Base-by-base conservation (phyloP, 2,113 vertebrate genomes). In the Peromyscus polionotus region DNA sequence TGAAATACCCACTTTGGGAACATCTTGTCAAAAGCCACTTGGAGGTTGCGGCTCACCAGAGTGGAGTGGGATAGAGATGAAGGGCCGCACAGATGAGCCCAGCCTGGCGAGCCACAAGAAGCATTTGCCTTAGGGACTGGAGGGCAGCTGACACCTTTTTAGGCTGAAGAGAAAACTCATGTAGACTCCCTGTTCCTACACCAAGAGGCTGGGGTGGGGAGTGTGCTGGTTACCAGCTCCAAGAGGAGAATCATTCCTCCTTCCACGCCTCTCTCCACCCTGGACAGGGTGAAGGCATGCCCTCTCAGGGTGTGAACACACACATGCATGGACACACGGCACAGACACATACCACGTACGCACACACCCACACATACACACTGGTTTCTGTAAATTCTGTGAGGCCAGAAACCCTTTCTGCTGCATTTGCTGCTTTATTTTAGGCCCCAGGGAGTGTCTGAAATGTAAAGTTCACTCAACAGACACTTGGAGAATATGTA, bases 11-110 rank as follows among this genome's bases (percentile, higher is more conserved):
- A 54, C 63, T 97, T 75, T 12, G 42, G 6, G 70, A 75, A 20
- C n/a, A 36, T 86, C 85, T 91, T 83, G 80, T 93, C 91, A 76
- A 79, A 90, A 94, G 88, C 33, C 80, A 57, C 67, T 59, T 36
- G 33, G 39, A 81, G 75, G n/a, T 42, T 79, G 61, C 19, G 80
- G 70, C 39, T 75, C 73, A 77, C 39, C 42, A 2, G 13, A 45
- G 20, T 65, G 73, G 31, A 24, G 4, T 14, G 17, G 48, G 26
- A 4, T 22, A 7, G 28, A 48, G 51, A 4, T 59, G 87, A 28
- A 61, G 20, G 2, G 17, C 45, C 63, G 22, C 54, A 12, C 26
- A 57, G 86, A 26, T 7, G 4, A 75, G 19, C 31, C 84, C 45
- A 83, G 81, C 68, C 67, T 48, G 67, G 73, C n/a, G 22, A 73